Conservation (phyloP, 1,140 invertebrate species). For the Thereuonema tuberculata region DNA sequence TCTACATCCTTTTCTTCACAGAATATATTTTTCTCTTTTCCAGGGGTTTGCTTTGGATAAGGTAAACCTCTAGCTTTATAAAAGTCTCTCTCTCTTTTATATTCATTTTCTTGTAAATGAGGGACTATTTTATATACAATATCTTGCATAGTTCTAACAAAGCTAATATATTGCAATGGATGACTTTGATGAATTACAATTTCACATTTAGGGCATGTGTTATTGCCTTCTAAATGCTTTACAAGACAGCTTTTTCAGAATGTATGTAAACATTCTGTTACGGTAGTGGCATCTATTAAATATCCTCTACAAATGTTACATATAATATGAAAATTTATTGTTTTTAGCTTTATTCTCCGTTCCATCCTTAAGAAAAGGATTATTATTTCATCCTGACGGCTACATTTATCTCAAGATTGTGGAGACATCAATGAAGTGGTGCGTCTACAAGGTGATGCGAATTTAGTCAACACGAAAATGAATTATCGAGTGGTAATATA, state of each 20-base stretch:
- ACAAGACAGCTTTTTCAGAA: slow-evolving; percentile 96
- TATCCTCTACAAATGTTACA: too few species aligned
- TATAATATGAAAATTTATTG: too few species aligned
- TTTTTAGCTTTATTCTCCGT: too few species aligned
- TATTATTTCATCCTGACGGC: too few species aligned
- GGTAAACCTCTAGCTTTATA: slow-evolving; percentile 66
- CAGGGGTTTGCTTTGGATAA: slow-evolving; percentile 59
- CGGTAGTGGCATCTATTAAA: too few species aligned
- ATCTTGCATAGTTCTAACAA: slow-evolving; percentile 96
- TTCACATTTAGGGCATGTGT: slow-evolving; percentile 91
- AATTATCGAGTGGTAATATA: too few species aligned
- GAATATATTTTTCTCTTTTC: slow-evolving; percentile 10
- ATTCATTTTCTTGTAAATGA: slow-evolving; percentile 78
- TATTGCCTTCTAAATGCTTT: slow-evolving; percentile 92
- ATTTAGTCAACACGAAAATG: too few species aligned
- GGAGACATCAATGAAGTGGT: too few species aligned
- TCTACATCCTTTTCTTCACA: slow-evolving; percentile 17
- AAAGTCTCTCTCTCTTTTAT: slow-evolving; percentile 71
- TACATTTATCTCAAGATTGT: too few species aligned
- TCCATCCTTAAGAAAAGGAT: too few species aligned
- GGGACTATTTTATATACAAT: slow-evolving; percentile 95
- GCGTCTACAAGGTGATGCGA: too few species aligned
- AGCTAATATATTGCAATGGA: slow-evolving; percentile 90
- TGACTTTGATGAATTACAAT: slow-evolving; percentile 96
- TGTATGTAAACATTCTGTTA: too few species aligned